These are phyloP conservation scores for Zeus faber DNA, from an alignment of 2,113 vertebrate species.

Conservation along the genomic window DNA sequence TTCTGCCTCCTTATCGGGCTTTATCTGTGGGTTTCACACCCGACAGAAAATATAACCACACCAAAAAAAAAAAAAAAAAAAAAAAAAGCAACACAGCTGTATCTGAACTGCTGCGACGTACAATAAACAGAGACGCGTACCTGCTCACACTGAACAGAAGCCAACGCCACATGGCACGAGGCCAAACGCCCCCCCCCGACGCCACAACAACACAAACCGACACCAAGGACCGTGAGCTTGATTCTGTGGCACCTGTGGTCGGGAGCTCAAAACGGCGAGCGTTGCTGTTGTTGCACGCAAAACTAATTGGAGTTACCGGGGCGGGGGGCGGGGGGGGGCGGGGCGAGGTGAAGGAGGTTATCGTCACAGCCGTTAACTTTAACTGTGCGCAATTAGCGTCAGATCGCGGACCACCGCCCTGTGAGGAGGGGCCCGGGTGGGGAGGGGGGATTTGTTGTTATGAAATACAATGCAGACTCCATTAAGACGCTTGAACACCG, in stretches of 20 bases:
- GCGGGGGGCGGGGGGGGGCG: no score
- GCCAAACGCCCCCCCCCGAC: slow-evolving; percentile 17
- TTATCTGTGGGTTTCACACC: slow-evolving; percentile 41
- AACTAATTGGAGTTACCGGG: slow-evolving; percentile 31
- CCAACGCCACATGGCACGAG: slow-evolving; percentile 27
- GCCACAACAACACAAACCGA: slow-evolving; percentile 17
- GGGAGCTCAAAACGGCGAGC: no score
- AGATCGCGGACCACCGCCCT: no score
- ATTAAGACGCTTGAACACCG: no score
- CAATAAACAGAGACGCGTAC: slow-evolving; percentile 48
- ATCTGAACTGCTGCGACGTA: slow-evolving; percentile 46
- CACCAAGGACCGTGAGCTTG: slow-evolving; percentile 11
- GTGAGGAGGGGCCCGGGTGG: no score
- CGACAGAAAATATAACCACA: no score
- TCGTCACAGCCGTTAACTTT: slow-evolving; percentile 22
- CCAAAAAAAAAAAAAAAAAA: no score
- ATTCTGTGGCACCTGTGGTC: slow-evolving; percentile 46
- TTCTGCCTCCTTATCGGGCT: slow-evolving; percentile 36
- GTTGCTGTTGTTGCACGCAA: slow-evolving; percentile 33
- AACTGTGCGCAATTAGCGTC: slow-evolving; percentile 6
- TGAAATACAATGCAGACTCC: no score
- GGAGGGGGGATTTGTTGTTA: no score
- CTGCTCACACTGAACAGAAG: slow-evolving; percentile 41
- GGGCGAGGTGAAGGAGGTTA: slow-evolving; percentile 42
- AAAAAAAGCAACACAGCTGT: slow-evolving; percentile 24